Evolutionary conservation across 1,140 invertebrate species (phyloP), one percentile per base, ranked within the genome.

Genomic region (Tribolium castaneum): DNA sequence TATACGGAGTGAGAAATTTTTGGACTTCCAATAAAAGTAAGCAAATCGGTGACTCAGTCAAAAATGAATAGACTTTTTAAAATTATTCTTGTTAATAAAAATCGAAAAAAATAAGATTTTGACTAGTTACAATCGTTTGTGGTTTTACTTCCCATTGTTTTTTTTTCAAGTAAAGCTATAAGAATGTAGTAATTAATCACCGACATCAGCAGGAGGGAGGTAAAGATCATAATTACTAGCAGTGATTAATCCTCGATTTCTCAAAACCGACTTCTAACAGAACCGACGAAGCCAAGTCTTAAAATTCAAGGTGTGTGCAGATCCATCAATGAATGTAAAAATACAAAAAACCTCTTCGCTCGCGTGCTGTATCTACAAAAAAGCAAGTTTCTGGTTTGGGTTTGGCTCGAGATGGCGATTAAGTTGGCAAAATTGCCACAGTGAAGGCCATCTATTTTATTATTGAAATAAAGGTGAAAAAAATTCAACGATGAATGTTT

Each of bases 311-410:
- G 70, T 72, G 70, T 72, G 49, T 51, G 19, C 70, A 45, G 30
- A 73, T 34, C 71, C 71, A 73, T 73, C 71, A 73, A 73, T 73
- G 71, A 73, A 73, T 73, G 39, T 22, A 73, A 73, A 54, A 72
- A 72, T 72, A 49, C 35, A 35, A 19, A 19, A 19, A 19, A 19
- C 16, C 16, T 19, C 25, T 30, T 72, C 45, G 71, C 30, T 73
- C 71, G 71, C 71, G 71, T 73, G 71, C 71, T 73, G 71, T 25
- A 73, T 50, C 22, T 45, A 73, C 34, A 73, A 73, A 73, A 73
- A 73, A 50, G 16, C 70, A 30, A 73, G 45, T 54, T 73, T 73
- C 71, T 54, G 71, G 71, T 73, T 73, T 73, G 71, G 71, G 71
- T 54, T 73, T 54, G 71, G 71, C 71, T 73, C 71, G 50, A 72